Percentiles rank a stretch among this genome's conserved stretches.
phyloP scores from a whole-genome alignment of 2,113 vertebrate genomes.

The Saguinus midas region DNA sequence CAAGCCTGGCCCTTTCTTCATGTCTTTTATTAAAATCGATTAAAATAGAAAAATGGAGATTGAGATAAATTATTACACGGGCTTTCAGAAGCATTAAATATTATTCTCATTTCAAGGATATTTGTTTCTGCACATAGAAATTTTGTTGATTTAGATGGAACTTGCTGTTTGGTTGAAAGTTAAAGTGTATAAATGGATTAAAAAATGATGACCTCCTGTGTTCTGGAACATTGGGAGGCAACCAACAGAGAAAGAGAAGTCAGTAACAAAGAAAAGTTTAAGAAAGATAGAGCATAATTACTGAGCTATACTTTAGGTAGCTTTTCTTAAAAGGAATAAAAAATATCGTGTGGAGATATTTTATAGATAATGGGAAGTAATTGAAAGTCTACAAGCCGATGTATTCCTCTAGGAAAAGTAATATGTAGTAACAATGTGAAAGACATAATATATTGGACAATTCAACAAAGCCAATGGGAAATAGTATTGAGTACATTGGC shows the following conservation, averaged over 20 bases:
- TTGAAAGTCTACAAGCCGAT: slow-evolving; percentile 17
- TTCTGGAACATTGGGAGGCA: not conserved
- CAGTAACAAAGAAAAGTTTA: not conserved
- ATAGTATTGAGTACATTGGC: slow-evolving; percentile 25
- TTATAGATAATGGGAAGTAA: slow-evolving; percentile 53
- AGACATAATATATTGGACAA: slow-evolving; percentile 42
- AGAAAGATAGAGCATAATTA: not conserved
- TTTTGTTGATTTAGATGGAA: not conserved
- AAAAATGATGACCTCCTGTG: not conserved
- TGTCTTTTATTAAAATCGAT: not conserved
- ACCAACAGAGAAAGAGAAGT: not conserved
- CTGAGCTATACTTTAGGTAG: not conserved
- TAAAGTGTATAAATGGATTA: not conserved
- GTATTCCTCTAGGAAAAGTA: slow-evolving; percentile 45
- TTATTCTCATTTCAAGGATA: not conserved
- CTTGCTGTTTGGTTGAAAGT: not conserved
- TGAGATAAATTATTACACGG: not conserved
- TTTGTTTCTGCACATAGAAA: not conserved
- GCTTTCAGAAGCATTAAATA: not conserved
- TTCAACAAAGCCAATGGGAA: slow-evolving; percentile 55
- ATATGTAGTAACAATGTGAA: slow-evolving; percentile 27
- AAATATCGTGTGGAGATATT: slow-evolving; percentile 6
- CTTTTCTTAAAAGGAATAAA: not conserved
- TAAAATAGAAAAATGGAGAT: not conserved
- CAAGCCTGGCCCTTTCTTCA: not conserved